Conservation (phyloP, 2,113 vertebrate genomes). For the Seriola dumerili region DNA sequence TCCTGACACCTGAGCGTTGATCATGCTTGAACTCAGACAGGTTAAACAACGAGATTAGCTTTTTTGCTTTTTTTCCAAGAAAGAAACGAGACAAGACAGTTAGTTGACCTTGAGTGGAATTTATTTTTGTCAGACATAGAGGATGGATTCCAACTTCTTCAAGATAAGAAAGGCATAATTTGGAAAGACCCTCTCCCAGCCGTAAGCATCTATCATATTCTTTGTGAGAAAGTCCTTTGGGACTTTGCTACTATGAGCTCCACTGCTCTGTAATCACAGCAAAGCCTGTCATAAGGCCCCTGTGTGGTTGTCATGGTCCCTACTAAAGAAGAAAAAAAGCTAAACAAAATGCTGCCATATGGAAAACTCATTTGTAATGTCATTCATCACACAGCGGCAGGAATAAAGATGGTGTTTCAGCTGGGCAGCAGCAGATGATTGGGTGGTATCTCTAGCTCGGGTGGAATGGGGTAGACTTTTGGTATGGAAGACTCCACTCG, state of each 20-base stretch:
- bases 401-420: constrained; percentile 53
- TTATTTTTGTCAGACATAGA: too few species aligned
- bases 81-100: background rate
- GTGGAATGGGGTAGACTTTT: constrained; percentile 6
- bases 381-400: constrained; percentile 62
- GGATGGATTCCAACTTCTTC: background rate
- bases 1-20: too few species aligned
- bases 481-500: background rate
- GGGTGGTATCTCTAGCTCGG: constrained; percentile 45
- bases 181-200: constrained; percentile 8
- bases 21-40: too few species aligned
- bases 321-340: constrained; percentile 25
- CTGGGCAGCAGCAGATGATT: constrained; percentile 59
- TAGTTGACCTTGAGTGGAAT: too few species aligned
- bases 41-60: background rate
- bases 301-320: constrained; percentile 57
- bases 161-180: background rate
- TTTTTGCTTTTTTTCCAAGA: background rate
- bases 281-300: constrained; percentile 36
- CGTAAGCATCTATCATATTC: constrained; percentile 20
- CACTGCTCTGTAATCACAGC: constrained; percentile 61
- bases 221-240: constrained; percentile 48
- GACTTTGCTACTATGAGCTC: constrained; percentile 40
- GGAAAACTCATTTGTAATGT: constrained; percentile 67
- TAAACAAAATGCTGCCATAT: constrained; percentile 66